Percentiles rank a stretch among this genome's conserved stretches.
These are phyloP conservation scores for Anguilla anguilla DNA, from an alignment of 2,797 vertebrate genomes.

Conservation along the genomic window DNA sequence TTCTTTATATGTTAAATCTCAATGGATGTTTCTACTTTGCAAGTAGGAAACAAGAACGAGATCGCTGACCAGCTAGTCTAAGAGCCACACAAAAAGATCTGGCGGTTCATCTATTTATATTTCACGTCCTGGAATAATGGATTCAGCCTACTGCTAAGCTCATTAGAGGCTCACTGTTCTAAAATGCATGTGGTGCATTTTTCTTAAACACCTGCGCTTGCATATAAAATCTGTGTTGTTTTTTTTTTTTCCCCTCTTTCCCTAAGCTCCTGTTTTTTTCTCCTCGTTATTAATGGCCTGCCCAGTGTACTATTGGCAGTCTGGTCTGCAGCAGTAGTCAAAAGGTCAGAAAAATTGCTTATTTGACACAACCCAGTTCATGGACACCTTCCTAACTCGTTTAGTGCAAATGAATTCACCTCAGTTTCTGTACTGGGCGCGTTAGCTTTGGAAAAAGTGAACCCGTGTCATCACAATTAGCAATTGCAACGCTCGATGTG, in stretches of 20 bases:
- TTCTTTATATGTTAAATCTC: not conserved
- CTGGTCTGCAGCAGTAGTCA: not conserved
- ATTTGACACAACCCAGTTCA: not conserved
- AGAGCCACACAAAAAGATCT: not conserved
- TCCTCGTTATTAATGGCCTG: conserved; percentile 4
- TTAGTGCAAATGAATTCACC: not conserved
- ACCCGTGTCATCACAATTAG: not conserved
- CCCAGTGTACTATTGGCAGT: not conserved
- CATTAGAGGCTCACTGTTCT: not conserved
- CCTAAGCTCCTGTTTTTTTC: not conserved
- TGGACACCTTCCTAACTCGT: not conserved
- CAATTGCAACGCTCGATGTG: not conserved
- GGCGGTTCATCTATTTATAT: conserved; percentile 15
- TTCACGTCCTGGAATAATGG: conserved; percentile 13
- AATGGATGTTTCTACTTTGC: not conserved
- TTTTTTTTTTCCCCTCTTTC: not conserved
- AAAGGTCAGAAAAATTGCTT: not conserved
- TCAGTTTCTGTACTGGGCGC: not conserved
- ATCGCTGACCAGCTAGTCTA: not conserved
- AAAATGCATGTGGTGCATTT: conserved; percentile 23
- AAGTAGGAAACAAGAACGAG: not conserved
- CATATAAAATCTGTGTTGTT: not conserved
- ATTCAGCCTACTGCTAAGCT: conserved; percentile 6
- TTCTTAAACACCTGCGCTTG: conserved; percentile 20
- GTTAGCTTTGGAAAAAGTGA: not conserved